Percentiles rank a stretch among this genome's conserved stretches.
Evolutionary conservation across 2,797 vertebrate genomes (phyloP).

Genomic region (Nannoperca obscura): DNA sequence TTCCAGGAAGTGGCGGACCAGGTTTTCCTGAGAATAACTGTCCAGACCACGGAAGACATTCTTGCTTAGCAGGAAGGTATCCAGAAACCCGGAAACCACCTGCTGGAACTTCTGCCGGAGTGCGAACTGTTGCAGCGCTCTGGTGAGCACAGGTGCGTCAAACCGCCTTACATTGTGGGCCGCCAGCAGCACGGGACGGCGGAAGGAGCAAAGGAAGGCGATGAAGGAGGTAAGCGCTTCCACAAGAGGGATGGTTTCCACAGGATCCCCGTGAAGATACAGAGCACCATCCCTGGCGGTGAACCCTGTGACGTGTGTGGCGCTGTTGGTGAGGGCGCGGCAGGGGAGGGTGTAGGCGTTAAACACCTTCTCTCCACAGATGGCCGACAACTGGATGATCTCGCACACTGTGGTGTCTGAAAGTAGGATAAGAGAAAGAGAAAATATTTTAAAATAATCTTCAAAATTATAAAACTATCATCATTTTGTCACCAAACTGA

Average conservation of each 20-base stretch:
- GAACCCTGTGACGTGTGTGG: constrained; percentile 71
- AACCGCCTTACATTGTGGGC: constrained; percentile 78
- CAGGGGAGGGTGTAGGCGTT: constrained; percentile 73
- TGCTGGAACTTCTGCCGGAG: constrained; percentile 57
- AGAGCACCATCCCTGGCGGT: background rate
- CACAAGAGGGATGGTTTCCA: constrained; percentile 44
- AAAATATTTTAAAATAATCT: background rate
- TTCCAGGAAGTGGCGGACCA: constrained; percentile 66
- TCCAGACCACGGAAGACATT: background rate
- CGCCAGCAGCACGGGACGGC: constrained; percentile 70
- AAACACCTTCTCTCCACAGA: constrained; percentile 65
- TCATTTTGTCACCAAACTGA: no score
- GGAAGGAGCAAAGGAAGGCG: constrained; percentile 71
- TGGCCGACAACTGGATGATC: constrained; percentile 81
- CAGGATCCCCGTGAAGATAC: accelerated
- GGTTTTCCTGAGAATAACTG: constrained; percentile 49
- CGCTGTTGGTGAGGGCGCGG: constrained; percentile 26
- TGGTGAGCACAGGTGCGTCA: constrained; percentile 69
- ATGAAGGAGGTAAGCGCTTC: constrained; percentile 76
- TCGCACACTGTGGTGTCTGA: constrained; percentile 70
- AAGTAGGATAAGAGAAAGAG: background rate
- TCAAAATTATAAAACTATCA: no score
- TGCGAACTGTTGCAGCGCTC: constrained; percentile 43
- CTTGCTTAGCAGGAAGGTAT: constrained; percentile 75
- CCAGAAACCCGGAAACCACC: constrained; percentile 69